Conservation (phyloP, 2,113 vertebrate genomes). For the Ochotona curzoniae region DNA sequence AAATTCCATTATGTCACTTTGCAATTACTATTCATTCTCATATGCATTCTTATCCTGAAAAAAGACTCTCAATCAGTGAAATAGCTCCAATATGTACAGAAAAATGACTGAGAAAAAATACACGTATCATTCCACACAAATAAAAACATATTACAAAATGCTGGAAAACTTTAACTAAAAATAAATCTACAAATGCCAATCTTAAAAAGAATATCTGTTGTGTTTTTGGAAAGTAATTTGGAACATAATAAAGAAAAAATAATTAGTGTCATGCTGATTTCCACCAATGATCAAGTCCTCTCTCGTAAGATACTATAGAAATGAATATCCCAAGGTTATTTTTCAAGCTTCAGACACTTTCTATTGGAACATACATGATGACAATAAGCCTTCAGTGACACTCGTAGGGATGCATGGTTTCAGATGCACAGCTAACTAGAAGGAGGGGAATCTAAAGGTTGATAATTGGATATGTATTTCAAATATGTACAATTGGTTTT, state of each 20-base stretch:
- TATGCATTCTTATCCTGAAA: not conserved
- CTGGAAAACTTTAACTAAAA: not conserved
- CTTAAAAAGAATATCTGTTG: not conserved
- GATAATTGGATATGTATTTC: conserved; percentile 27
- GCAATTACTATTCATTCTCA: not conserved
- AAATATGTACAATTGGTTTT: conserved; percentile 37
- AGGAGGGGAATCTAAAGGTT: not conserved
- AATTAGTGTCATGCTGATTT: not conserved
- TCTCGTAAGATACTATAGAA: not conserved
- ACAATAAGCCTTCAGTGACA: not conserved
- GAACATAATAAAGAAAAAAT: not conserved
- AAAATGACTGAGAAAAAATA: not conserved
- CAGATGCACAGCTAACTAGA: not conserved
- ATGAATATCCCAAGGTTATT: not conserved
- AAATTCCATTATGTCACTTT: not conserved
- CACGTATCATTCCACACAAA: not conserved
- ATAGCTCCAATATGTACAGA: not conserved
- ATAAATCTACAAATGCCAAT: not conserved
- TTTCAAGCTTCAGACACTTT: conserved; percentile 11
- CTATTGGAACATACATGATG: not conserved
- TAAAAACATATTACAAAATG: not conserved
- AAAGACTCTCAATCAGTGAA: not conserved
- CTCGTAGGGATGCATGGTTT: not conserved
- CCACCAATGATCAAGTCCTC: not conserved
- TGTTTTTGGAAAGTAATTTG: not conserved